Evolutionary conservation across 2,113 vertebrate species (phyloP), one percentile per base, ranked within the genome.

Genomic region (Pleuronectes platessa): DNA sequence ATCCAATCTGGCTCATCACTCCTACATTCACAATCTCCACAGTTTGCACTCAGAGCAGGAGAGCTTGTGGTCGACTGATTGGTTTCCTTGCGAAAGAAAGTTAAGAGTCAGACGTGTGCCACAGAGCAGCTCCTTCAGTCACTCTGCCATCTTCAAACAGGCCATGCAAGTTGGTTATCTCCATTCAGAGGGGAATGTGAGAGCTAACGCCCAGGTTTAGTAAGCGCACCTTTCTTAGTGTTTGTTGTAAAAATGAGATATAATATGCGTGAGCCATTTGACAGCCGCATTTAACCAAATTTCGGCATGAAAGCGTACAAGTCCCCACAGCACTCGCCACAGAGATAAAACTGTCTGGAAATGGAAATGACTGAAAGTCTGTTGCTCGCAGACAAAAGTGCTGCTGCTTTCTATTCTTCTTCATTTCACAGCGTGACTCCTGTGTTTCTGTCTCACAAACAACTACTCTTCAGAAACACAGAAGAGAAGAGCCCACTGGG

Each of bases 231-330:
- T 87, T 76, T 79, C 31, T 6, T 7, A 31, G 61, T 71, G 1
- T 63, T 77, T 84, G 67, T 86, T 85, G 79, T 53, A 65, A 87
- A 90, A 81, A 66, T 6, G 31, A 71, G 65, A 89, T 81, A 80
- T 26, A 20, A 67, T 86, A 84, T 56, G 40, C 68, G 49, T 45
- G 21, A 56, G 80, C 77, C 70, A 82, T 79, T 72, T 83, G 64
- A 84, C 66, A 74, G 72, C 71, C 45, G 45, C 76, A 72, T 47
- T 76, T 76, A 31, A 31, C 12, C 61, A 78, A 23, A 76, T 74
- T 69, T 81, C 27, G 31, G 58, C 63, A 62, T 64, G 21, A 87
- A 82, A 84, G 62, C 56, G 35, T 62, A 62, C 64, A 76, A 68
- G 66, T 81, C 68, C 71, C 64, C 17, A 6, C 0, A 5, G 45